phyloP scores from a whole-genome alignment of 1,140 invertebrate genomes.

The Oryzaephilus surinamensis region DNA sequence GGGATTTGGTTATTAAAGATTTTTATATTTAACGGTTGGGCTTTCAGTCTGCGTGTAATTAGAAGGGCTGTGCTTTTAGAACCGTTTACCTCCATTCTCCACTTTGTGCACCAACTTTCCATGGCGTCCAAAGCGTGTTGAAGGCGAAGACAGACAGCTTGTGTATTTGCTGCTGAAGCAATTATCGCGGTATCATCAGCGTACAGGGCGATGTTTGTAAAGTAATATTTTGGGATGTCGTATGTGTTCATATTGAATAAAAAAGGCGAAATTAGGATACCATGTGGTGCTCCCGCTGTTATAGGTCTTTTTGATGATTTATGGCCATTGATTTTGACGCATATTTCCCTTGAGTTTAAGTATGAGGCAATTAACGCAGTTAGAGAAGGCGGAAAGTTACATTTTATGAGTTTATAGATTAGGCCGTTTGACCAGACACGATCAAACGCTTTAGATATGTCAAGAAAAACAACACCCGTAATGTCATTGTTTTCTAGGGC shows the following conservation, averaged over 20 bases:
- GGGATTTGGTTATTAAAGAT: neutral
- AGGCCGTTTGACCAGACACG: conserved; percentile 5
- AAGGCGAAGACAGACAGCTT: conserved; percentile 8
- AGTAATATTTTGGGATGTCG: conserved; percentile 12
- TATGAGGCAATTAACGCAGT: neutral
- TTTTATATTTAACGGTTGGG: neutral
- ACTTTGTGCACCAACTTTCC: conserved; percentile 17
- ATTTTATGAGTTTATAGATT: conserved; percentile 5
- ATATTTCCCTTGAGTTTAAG: neutral
- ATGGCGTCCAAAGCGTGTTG: conserved; percentile 13
- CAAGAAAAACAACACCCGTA: conserved; percentile 9
- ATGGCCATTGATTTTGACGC: conserved; percentile 1
- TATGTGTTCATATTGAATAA: conserved; percentile 17
- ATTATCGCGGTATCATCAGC: conserved; percentile 27
- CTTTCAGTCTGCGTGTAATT: conserved; percentile 8
- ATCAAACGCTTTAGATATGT: conserved; percentile 28
- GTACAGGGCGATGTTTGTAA: conserved; percentile 14
- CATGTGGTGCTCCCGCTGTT: conserved; percentile 22
- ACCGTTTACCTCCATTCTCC: conserved; percentile 25
- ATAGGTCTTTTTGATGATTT: conserved; percentile 4
- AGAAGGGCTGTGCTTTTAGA: conserved; percentile 16
- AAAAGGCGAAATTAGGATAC: conserved; percentile 20
- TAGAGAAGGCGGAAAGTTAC: neutral
- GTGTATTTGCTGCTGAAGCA: conserved; percentile 4
- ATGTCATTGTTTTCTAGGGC: neutral